Evolutionary conservation across 2,888 invertebrate species (phyloP), one percentile per base, ranked within the genome.

Genomic region (Drosophila anceps): DNA sequence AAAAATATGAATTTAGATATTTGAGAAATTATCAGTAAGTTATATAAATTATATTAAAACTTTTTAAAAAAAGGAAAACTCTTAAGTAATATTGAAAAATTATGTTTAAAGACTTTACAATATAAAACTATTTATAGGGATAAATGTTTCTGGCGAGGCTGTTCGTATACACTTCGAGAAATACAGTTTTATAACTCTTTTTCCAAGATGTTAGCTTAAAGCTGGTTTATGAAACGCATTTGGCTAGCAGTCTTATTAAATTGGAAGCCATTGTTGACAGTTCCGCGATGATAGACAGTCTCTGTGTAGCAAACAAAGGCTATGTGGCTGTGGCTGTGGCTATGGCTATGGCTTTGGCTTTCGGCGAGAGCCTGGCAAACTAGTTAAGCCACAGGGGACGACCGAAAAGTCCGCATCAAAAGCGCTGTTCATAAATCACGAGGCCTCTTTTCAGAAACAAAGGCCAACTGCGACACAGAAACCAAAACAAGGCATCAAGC

Each of bases 351-450:
- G 39, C 13, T 58, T 29, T 69, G 50, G 53, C 58, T 67, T 35
- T 37, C 15, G 43, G 57, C 20, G 31, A 31, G 57, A 59, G 79
- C 46, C 60, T 43, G 69, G 71, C 76, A 80, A 77, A 77, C 80
- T 77, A 71, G 77, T 80, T 64, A 80, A 76, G 77, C 77, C 72
- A 66, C 60, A 51, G 62, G 63, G 63, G 51, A 76, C 35, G 58
- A 44, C 61, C 70, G 46, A 76, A 76, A 71, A 72, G 67, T 76
- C 80, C 57, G 59, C 76, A 76, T 76, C 80, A 79, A 79, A 76
- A 62, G 65, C 80, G 65, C 51, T 65, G 59, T 71, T 71, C 76
- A 77, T 77, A 77, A 80, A 77, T 77, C 77, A 77, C 69, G 48
- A 46, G 76, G 43, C 59, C 77, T 71, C 66, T 66, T 77, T 70